Conservation (phyloP, 2,888 invertebrate species). For the Mesodorylaimus sp. region DNA sequence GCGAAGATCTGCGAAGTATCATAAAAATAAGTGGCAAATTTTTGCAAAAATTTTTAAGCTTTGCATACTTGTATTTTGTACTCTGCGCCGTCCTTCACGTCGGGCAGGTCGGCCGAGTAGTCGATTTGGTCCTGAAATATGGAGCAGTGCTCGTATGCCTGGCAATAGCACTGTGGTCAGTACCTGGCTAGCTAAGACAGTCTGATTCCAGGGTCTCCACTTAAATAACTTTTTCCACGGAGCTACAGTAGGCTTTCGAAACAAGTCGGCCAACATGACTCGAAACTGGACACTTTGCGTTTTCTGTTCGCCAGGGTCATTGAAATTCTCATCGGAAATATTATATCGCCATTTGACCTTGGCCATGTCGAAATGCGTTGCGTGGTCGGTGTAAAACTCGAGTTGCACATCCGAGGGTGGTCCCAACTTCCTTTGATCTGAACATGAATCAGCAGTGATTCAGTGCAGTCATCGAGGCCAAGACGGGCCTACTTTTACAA, state of each 20-base stretch:
- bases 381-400: too few species aligned
- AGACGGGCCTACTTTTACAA: constrained; percentile 11
- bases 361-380: background rate
- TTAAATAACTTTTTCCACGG: background rate
- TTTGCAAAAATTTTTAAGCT: background rate
- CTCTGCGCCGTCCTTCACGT: background rate
- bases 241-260: background rate
- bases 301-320: background rate
- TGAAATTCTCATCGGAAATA: background rate
- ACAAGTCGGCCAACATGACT: background rate
- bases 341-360: background rate
- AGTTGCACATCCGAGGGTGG: too few species aligned
- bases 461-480: too few species aligned
- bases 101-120: constrained; percentile 13
- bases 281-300: background rate
- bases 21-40: background rate
- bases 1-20: background rate
- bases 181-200: background rate
- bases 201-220: background rate
- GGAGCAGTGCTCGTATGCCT: too few species aligned
- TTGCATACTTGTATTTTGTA: background rate
- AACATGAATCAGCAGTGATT: too few species aligned
- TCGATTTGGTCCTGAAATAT: constrained; percentile 15
- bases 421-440: too few species aligned
- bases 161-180: too few species aligned